phyloP scores from a whole-genome alignment of 2,888 invertebrate species.

The Dicyrtomina minuta region DNA sequence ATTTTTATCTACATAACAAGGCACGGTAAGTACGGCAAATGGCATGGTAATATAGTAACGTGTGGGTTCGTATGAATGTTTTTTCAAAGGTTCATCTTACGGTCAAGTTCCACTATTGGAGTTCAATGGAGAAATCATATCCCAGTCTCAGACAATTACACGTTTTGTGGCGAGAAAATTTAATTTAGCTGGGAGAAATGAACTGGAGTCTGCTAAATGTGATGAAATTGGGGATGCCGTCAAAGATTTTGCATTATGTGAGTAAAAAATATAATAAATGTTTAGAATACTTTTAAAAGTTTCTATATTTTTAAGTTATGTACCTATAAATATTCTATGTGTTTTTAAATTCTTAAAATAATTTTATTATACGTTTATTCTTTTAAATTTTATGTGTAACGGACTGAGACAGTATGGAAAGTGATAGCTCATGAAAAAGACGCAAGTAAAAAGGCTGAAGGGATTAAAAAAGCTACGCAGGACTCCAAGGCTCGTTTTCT shows the following conservation, averaged over 20 bases:
- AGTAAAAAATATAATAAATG: too few relatives aligned
- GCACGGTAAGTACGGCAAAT: background rate
- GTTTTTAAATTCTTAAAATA: too few relatives aligned
- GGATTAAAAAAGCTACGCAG: background rate
- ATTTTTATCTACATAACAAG: too few relatives aligned
- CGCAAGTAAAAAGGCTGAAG: background rate
- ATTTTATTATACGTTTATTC: too few relatives aligned
- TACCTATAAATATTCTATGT: background rate
- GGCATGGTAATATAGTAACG: background rate
- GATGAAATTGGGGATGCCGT: slow-evolving; percentile 37
- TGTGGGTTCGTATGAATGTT: background rate
- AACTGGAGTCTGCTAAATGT: slow-evolving; percentile 38
- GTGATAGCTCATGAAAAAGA: background rate
- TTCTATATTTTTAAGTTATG: background rate
- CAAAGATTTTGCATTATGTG: slow-evolving; percentile 25
- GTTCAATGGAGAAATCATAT: slow-evolving; percentile 49
- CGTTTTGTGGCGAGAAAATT: slow-evolving; percentile 51
- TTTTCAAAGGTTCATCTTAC: slow-evolving; percentile 38
- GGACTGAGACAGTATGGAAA: background rate
- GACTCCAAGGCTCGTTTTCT: slow-evolving; percentile 8
- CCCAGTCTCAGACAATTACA: slow-evolving; percentile 50
- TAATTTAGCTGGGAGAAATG: slow-evolving; percentile 38
- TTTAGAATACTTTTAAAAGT: too few relatives aligned
- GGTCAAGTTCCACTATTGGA: slow-evolving; percentile 50
- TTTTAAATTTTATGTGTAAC: too few relatives aligned